Evolutionary conservation across 2,113 vertebrate genomes (phyloP).

Genomic region (Chaetops frenatus): DNA sequence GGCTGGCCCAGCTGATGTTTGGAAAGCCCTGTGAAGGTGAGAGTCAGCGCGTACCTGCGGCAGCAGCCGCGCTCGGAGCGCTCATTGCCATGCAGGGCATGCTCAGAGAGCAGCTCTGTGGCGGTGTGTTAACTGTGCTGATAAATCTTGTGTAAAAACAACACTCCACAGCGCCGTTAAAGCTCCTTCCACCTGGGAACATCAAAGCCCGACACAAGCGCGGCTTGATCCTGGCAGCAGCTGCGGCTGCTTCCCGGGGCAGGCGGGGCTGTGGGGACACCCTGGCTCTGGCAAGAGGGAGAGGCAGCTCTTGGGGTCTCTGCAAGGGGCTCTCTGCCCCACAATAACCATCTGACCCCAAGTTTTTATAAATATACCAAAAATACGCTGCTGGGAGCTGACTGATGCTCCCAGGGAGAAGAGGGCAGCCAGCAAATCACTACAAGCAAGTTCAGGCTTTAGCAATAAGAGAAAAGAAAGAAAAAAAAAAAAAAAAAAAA

Average conservation of each 20-base stretch:
- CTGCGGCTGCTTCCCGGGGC: rapidly evolving
- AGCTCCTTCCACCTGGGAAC: constrained; percentile 11
- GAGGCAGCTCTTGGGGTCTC: neutral
- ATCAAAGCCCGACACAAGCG: neutral
- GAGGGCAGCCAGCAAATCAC: neutral
- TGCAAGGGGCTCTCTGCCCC: neutral
- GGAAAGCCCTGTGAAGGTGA: neutral
- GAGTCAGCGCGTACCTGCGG: neutral
- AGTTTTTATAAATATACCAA: neutral
- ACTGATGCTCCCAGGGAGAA: neutral
- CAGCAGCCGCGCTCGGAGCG: neutral
- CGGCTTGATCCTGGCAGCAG: neutral
- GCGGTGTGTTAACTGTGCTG: neutral
- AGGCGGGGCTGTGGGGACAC: rapidly evolving
- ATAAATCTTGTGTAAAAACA: constrained; percentile 52
- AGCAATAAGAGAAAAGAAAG: too few species aligned
- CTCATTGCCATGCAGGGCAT: constrained; percentile 28
- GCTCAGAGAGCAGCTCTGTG: constrained; percentile 16
- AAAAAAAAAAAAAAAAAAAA: neutral
- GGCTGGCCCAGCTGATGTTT: neutral
- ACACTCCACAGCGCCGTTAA: neutral
- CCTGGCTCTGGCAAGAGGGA: neutral
- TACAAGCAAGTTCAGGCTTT: neutral
- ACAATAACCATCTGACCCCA: too few species aligned
- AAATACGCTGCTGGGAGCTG: neutral